Evolutionary conservation across 2,797 vertebrate species (phyloP).

Genomic region (Enoplosus armatus): DNA sequence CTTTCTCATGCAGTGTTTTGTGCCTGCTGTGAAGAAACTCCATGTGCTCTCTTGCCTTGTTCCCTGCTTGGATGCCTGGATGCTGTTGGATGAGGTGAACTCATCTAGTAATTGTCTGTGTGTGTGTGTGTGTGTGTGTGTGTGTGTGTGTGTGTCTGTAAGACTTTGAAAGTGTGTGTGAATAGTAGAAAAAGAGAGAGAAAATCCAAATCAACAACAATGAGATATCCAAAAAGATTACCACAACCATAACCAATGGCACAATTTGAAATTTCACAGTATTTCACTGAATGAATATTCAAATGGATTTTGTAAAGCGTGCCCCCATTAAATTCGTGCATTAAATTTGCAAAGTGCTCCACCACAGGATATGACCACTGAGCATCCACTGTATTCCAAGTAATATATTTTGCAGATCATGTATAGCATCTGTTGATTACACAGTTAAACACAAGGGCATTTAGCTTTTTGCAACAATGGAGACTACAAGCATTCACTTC

Average conservation of each 20-base stretch:
- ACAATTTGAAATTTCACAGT: constrained; percentile 37
- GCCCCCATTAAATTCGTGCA: constrained; percentile 37
- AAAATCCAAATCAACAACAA: constrained; percentile 37
- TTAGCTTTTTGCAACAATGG: constrained; percentile 29
- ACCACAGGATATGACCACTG: constrained; percentile 10
- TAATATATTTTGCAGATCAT: constrained; percentile 41
- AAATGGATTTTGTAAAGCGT: constrained; percentile 22
- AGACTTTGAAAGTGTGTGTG: not conserved
- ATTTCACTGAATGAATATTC: constrained; percentile 46
- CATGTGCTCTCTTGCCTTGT: constrained; percentile 42
- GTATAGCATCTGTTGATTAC: constrained; percentile 52
- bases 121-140: constrained; percentile 11
- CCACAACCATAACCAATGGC: constrained; percentile 15
- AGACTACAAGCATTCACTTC: constrained; percentile 4
- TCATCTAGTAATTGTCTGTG: constrained; percentile 43
- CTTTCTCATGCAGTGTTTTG: constrained; percentile 39
- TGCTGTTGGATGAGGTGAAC: constrained; percentile 49
- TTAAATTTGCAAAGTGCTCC: constrained; percentile 34
- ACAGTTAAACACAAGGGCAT: constrained; percentile 22
- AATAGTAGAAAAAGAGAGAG: not conserved
- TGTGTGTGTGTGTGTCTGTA: not conserved
- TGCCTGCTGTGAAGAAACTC: constrained; percentile 56
- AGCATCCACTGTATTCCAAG: constrained; percentile 26
- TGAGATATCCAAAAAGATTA: constrained; percentile 31
- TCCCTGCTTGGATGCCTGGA: constrained; percentile 49